Conservation (phyloP, 2,888 invertebrate genomes). For the Andrena bicolor region DNA sequence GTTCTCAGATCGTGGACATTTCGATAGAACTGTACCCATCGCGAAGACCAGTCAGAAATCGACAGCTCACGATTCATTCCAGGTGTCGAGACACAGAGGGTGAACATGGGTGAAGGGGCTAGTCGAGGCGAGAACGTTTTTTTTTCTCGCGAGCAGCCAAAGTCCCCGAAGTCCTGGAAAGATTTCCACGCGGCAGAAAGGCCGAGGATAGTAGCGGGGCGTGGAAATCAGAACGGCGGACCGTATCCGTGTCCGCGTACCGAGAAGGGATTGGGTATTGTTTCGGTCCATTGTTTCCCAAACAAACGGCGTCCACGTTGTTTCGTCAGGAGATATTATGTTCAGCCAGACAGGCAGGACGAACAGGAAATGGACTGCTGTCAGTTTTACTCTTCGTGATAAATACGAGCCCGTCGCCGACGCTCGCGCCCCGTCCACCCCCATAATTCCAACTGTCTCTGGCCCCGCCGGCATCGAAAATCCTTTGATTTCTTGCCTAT, state of each 20-base stretch:
- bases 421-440: constrained; percentile 25
- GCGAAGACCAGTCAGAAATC: too few relatives aligned
- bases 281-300: constrained; percentile 84
- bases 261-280: constrained; percentile 80
- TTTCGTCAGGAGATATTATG: constrained; percentile 83
- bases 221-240: constrained; percentile 63
- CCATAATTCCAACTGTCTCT: constrained; percentile 51
- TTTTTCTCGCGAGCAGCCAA: constrained; percentile 21
- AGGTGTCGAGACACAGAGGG: background rate
- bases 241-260: constrained; percentile 66
- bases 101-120: background rate
- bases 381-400: constrained; percentile 84
- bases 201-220: constrained; percentile 59
- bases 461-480: constrained; percentile 21
- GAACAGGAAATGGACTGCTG: constrained; percentile 84
- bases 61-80: background rate
- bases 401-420: constrained; percentile 76
- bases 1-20: too few relatives aligned
- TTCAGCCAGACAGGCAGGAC: constrained; percentile 82
- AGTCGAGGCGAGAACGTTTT: constrained; percentile 9
- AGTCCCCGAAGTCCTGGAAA: constrained; percentile 33
- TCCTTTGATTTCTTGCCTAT: constrained; percentile 10
- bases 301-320: constrained; percentile 84
- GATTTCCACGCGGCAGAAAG: constrained; percentile 61
- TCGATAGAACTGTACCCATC: too few relatives aligned